A percentile compares a stretch with the other conserved stretches of the same genome.
These are phyloP conservation scores for Alcedo atthis DNA, from an alignment of 2,797 vertebrate genomes.

Conservation along the genomic window DNA sequence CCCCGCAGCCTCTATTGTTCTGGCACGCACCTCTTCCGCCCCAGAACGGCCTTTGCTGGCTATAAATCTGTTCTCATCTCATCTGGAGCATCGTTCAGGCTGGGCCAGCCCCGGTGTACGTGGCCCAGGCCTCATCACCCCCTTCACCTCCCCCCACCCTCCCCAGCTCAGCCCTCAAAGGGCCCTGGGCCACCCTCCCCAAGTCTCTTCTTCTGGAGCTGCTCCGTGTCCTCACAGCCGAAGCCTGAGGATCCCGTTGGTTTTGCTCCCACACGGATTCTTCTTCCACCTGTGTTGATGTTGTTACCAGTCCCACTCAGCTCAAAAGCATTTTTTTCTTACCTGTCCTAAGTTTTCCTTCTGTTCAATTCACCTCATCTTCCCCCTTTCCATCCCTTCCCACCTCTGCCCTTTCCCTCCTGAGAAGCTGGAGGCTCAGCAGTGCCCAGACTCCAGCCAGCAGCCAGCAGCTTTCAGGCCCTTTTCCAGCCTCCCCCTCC, in stretches of 20 bases:
- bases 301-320: not conserved
- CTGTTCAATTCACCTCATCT: not conserved
- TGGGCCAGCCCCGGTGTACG: not conserved
- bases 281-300: not conserved
- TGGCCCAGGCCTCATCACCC: fast-evolving
- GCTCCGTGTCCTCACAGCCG: not conserved
- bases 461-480: not conserved
- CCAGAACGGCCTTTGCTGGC: fast-evolving
- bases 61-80: fast-evolving
- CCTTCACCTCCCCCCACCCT: no score
- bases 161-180: not conserved
- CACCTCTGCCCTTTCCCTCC: not conserved
- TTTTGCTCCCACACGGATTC: fast-evolving
- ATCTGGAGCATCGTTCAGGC: not conserved
- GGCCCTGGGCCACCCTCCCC: fast-evolving
- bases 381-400: not conserved
- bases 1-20: not conserved
- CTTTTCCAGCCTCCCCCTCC: not conserved
- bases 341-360: not conserved
- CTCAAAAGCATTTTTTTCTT: not conserved
- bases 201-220: not conserved
- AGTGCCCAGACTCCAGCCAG: fast-evolving
- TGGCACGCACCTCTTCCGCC: not conserved
- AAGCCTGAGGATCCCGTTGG: fast-evolving
- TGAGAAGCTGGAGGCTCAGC: not conserved